A percentile compares a stretch with the other conserved stretches of the same genome.
These are phyloP conservation scores for Magallana gigas DNA, from an alignment of 1,140 invertebrate species.

Conservation along the genomic window DNA sequence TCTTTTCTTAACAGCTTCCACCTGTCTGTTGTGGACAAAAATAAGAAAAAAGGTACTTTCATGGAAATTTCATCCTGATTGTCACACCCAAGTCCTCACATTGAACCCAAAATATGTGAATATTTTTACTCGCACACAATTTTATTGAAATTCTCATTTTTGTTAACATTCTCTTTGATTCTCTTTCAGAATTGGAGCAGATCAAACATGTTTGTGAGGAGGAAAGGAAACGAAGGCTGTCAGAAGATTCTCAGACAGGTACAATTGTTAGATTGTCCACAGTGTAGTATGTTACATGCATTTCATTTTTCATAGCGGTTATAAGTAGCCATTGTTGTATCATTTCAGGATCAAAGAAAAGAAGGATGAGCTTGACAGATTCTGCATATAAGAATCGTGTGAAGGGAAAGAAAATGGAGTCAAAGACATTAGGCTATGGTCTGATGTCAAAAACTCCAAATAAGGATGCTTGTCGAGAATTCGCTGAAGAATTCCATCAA, in stretches of 20 bases:
- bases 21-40: conserved; percentile 59
- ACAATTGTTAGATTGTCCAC: too few relatives aligned
- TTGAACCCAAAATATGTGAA: too few relatives aligned
- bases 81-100: not conserved
- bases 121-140: too few relatives aligned
- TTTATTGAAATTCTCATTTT: too few relatives aligned
- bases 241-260: not conserved
- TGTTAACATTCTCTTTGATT: not conserved
- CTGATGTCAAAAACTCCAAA: not conserved
- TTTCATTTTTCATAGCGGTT: too few relatives aligned
- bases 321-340: too few relatives aligned
- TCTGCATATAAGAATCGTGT: not conserved
- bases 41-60: conserved; percentile 66
- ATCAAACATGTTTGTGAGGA: conserved; percentile 56
- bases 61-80: not conserved
- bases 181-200: conserved; percentile 57
- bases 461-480: conserved; percentile 64
- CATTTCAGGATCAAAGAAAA: conserved; percentile 13
- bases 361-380: conserved; percentile 21
- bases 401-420: conserved; percentile 4
- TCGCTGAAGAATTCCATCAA: conserved; percentile 79
- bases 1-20: conserved; percentile 62
- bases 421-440: not conserved
- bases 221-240: conserved; percentile 50
- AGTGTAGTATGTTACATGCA: too few relatives aligned